These are phyloP conservation scores for Callipepla californica DNA, from an alignment of 2,113 vertebrate species.

Conservation along the genomic window DNA sequence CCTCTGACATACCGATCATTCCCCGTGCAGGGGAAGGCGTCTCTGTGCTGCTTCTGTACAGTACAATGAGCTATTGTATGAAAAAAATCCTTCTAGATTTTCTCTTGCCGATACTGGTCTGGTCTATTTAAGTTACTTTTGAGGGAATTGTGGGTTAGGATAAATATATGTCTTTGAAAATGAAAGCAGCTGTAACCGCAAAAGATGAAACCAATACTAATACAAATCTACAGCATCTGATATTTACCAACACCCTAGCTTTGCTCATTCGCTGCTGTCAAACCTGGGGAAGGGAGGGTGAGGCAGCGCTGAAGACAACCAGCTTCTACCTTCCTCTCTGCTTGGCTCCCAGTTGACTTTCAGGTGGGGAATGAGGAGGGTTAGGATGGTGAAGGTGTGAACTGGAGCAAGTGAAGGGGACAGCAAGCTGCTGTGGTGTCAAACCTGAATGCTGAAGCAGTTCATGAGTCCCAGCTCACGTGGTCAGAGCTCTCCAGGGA, in stretches of 20 bases:
- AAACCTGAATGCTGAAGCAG: conserved; percentile 69
- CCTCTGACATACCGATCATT: conserved; percentile 46
- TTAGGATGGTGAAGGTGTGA: conserved; percentile 56
- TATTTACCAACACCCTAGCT: conserved; percentile 54
- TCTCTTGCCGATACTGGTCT: conserved; percentile 60
- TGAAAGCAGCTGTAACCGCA: conserved; percentile 71
- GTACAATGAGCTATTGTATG: conserved; percentile 52
- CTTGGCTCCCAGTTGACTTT: conserved; percentile 29
- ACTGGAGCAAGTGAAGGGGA: conserved; percentile 47
- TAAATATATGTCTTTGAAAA: conserved; percentile 56
- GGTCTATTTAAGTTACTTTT: conserved; percentile 71
- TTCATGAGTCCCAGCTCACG: conserved; percentile 96
- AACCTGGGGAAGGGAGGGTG: conserved; percentile 5
- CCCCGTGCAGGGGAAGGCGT: conserved; percentile 35
- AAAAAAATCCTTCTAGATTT: conserved; percentile 59
- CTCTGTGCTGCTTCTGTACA: conserved; percentile 57
- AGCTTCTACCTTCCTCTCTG: conserved; percentile 55
- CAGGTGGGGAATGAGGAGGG: conserved; percentile 1
- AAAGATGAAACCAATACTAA: conserved; percentile 60
- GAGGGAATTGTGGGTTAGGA: conserved; percentile 30
- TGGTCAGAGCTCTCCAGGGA: conserved; percentile 96
- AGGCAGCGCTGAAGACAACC: conserved; percentile 24
- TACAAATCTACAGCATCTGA: conserved; percentile 62
- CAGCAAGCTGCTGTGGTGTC: conserved; percentile 67
- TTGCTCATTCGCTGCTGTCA: conserved; percentile 43